Conservation (phyloP, 1,140 invertebrate species). For the Gonatopus flavifemur region DNA sequence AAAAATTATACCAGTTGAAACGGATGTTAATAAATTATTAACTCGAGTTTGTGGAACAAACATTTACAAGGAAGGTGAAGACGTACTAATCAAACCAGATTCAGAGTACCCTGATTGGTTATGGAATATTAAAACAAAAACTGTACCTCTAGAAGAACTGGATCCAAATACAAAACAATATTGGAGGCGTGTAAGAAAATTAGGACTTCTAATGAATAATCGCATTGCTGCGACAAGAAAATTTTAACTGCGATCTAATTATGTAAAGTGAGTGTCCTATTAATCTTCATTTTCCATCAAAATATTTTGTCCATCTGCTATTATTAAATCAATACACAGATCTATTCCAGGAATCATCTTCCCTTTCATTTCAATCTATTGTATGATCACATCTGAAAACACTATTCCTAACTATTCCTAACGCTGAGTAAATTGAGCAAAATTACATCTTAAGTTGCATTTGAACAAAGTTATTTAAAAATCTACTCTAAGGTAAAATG, state of each 20-base stretch:
- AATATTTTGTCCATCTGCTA: no score
- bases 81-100: conserved; percentile 82
- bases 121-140: conserved; percentile 71
- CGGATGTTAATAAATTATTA: conserved; percentile 77
- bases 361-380: no score
- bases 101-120: conserved; percentile 93
- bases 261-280: no score
- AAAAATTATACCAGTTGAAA: conserved; percentile 80
- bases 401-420: no score
- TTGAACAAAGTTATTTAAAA: no score
- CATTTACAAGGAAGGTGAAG: conserved; percentile 75
- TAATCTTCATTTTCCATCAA: no score
- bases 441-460: no score
- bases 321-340: no score
- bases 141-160: conserved; percentile 70
- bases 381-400: no score
- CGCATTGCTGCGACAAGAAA: conserved; percentile 56
- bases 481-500: no score
- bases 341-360: no score
- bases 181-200: conserved; percentile 71
- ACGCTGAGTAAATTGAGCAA: no score
- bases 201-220: conserved; percentile 66
- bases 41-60: conserved; percentile 86
- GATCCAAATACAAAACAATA: conserved; percentile 80
- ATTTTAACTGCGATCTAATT: conserved; percentile 5